Conservation (phyloP, 1,140 invertebrate genomes). For the Holcopasites calliopsidis region DNA sequence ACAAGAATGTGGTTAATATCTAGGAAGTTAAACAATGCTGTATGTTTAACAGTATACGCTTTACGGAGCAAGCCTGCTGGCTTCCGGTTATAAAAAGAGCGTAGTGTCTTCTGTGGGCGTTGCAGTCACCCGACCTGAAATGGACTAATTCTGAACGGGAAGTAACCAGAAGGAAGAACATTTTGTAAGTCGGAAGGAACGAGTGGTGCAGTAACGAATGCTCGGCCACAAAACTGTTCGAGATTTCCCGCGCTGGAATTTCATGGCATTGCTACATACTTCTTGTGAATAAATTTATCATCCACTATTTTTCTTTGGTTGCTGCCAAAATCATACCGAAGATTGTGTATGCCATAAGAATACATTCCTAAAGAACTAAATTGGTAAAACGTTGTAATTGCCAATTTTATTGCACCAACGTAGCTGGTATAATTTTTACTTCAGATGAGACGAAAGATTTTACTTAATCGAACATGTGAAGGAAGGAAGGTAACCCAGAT, state of each 20-base stretch:
- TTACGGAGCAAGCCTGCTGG: conserved; percentile 7
- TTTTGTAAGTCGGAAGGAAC: neutral
- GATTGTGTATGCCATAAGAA: no score
- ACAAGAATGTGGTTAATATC: neutral
- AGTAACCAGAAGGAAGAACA: neutral
- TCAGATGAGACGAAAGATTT: no score
- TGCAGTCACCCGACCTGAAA: neutral
- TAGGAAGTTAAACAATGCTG: conserved; percentile 22
- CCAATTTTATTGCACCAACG: no score
- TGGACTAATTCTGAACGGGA: neutral
- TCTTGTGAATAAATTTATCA: neutral
- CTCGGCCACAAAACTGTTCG: neutral
- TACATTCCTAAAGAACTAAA: no score
- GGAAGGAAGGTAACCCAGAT: neutral
- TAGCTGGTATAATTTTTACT: no score
- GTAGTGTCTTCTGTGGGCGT: neutral
- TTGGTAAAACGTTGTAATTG: no score
- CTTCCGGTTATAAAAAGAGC: conserved; percentile 13
- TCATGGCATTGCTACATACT: neutral
- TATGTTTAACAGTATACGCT: conserved; percentile 34
- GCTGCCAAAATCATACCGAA: no score
- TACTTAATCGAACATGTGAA: no score
- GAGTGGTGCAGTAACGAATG: neutral
- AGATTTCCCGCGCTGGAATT: neutral
- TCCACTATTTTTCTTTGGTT: no score